Percentiles rank a stretch among this genome's conserved stretches.
Conservation (phyloP, 2,888 invertebrate genomes). For the Nomada ruficornis region DNA sequence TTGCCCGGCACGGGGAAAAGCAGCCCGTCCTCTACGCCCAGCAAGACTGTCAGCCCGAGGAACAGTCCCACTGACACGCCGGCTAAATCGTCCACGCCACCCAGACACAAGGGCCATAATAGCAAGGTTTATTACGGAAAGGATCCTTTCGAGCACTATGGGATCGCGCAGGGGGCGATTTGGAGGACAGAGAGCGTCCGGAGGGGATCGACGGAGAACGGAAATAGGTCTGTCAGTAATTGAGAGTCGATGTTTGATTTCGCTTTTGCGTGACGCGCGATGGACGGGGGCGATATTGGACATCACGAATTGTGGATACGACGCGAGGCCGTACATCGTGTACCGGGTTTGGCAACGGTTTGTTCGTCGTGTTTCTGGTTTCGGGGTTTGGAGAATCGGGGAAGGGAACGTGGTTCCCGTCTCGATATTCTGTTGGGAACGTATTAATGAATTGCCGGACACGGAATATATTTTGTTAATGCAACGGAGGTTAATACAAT, state of each 20-base stretch:
- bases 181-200: conserved; percentile 64
- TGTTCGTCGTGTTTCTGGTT: conserved; percentile 10
- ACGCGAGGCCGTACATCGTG: conserved; percentile 10
- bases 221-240: conserved; percentile 79
- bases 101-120: conserved; percentile 20
- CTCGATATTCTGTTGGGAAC: not conserved
- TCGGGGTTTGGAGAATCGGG: not conserved
- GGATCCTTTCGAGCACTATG: conserved; percentile 80
- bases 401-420: not conserved
- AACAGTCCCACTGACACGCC: conserved; percentile 44
- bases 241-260: conserved; percentile 52
- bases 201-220: conserved; percentile 76
- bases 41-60: conserved; percentile 30
- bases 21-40: conserved; percentile 40
- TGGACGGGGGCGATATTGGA: conserved; percentile 1
- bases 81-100: conserved; percentile 43
- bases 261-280: conserved; percentile 17
- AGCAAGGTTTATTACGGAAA: conserved; percentile 72
- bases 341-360: conserved; percentile 30
- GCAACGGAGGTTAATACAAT: too few species aligned
- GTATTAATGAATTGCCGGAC: not conserved
- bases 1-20: not conserved
- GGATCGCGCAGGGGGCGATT: conserved; percentile 74
- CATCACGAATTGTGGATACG: not conserved
- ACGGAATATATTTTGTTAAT: not conserved